Conservation (phyloP, 2,797 vertebrate genomes). For the Champsocephalus gunnari region DNA sequence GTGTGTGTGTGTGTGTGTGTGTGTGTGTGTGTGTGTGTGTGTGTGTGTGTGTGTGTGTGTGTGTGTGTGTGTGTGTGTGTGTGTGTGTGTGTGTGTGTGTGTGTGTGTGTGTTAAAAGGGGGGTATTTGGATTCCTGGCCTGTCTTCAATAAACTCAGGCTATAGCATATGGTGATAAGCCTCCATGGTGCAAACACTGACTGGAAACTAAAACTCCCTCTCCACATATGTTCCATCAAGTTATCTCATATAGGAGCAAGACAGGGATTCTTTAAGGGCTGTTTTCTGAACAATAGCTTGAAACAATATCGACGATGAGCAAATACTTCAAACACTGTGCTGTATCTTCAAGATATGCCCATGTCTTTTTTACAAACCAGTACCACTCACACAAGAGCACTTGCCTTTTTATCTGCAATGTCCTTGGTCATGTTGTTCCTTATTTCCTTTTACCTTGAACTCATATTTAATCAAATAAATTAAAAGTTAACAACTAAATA, state of each 20-base stretch:
- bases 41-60: constrained; percentile 13
- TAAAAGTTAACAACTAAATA: background rate
- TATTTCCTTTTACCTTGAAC: background rate
- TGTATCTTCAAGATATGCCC: background rate
- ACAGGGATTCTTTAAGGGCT: background rate
- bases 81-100: constrained; percentile 14
- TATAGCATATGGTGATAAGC: constrained; percentile 65
- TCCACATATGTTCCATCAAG: constrained; percentile 63
- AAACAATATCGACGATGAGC: background rate
- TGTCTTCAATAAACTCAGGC: constrained; percentile 64
- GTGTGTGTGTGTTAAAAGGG: constrained; percentile 7
- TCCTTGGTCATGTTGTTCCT: background rate
- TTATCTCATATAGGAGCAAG: constrained; percentile 20
- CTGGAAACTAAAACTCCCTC: constrained; percentile 49
- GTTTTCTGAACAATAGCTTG: constrained; percentile 6
- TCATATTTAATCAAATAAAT: background rate
- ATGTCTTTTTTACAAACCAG: background rate
- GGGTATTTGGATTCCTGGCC: constrained; percentile 71
- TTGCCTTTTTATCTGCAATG: background rate
- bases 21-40: constrained; percentile 1
- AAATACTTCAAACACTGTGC: background rate
- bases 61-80: constrained; percentile 10
- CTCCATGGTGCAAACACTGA: constrained; percentile 59
- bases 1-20: constrained; percentile 13
- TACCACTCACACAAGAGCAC: background rate